Percentiles rank a stretch among this genome's conserved stretches.
phyloP scores from a whole-genome alignment of 2,888 invertebrate species.

The Harpalus rufipes region DNA sequence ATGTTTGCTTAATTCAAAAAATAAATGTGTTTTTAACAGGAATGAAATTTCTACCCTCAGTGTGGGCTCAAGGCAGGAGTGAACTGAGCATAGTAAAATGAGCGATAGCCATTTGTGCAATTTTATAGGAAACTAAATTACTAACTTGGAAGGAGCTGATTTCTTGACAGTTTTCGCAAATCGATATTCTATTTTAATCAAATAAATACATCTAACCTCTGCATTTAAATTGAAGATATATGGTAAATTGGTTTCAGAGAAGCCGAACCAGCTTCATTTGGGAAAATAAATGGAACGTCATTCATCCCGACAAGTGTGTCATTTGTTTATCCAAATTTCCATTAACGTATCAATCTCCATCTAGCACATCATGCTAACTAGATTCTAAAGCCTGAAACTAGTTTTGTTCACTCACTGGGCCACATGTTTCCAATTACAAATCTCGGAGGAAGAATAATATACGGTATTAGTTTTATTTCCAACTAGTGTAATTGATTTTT shows the following conservation, averaged over 20 bases:
- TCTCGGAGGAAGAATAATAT: neutral
- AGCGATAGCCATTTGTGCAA: no score
- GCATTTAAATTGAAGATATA: neutral
- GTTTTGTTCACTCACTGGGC: neutral
- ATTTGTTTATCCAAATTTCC: slow-evolving; percentile 19
- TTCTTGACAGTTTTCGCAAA: neutral
- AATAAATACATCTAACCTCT: neutral
- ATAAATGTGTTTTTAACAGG: no score
- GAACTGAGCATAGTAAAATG: no score
- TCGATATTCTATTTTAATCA: slow-evolving; percentile 11
- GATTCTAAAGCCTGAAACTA: neutral
- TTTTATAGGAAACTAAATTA: neutral
- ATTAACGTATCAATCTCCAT: slow-evolving; percentile 15
- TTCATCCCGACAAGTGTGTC: slow-evolving; percentile 19
- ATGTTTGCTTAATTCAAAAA: no score
- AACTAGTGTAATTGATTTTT: neutral
- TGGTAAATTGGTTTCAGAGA: neutral
- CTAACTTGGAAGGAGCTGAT: neutral
- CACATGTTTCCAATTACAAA: neutral
- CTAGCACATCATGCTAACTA: neutral
- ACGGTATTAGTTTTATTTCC: neutral
- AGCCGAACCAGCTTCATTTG: slow-evolving; percentile 6
- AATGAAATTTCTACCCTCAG: no score
- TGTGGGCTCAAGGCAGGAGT: no score
- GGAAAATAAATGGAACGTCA: slow-evolving; percentile 27